Evolutionary conservation across 2,888 invertebrate genomes (phyloP).

Genomic region (Pyrocoelia pectoralis): DNA sequence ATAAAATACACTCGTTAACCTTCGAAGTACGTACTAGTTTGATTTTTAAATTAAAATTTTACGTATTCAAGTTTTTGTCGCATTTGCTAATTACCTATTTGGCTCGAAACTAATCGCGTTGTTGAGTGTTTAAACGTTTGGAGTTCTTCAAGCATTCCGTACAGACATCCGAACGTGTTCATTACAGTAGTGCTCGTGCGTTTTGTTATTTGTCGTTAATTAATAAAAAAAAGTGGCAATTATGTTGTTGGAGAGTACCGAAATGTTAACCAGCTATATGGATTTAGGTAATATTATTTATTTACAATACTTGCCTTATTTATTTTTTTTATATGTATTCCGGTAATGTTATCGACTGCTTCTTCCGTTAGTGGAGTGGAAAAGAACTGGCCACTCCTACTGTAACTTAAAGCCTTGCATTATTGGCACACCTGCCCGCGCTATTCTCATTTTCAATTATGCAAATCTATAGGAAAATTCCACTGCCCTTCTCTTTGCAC

Average conservation of each 20-base stretch:
- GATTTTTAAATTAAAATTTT: no score
- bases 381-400: constrained; percentile 4
- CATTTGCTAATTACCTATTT: not conserved
- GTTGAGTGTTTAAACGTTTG: constrained; percentile 6
- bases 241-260: constrained; percentile 11
- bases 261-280: constrained; percentile 8
- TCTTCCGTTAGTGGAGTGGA: not conserved
- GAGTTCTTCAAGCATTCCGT: constrained; percentile 8
- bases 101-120: not conserved
- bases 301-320: not conserved
- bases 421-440: not conserved
- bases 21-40: no score
- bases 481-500: not conserved
- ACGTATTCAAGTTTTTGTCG: constrained; percentile 1
- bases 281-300: constrained; percentile 4
- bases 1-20: no score
- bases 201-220: not conserved
- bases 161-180: not conserved
- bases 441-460: constrained; percentile 6
- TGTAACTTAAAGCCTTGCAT: not conserved
- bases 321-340: not conserved
- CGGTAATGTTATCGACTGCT: not conserved
- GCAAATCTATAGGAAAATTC: constrained; percentile 2
- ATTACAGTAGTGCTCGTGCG: not conserved
- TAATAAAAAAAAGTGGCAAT: not conserved